phyloP scores from a whole-genome alignment of 2,113 vertebrate species.

The Cinclus cinclus region DNA sequence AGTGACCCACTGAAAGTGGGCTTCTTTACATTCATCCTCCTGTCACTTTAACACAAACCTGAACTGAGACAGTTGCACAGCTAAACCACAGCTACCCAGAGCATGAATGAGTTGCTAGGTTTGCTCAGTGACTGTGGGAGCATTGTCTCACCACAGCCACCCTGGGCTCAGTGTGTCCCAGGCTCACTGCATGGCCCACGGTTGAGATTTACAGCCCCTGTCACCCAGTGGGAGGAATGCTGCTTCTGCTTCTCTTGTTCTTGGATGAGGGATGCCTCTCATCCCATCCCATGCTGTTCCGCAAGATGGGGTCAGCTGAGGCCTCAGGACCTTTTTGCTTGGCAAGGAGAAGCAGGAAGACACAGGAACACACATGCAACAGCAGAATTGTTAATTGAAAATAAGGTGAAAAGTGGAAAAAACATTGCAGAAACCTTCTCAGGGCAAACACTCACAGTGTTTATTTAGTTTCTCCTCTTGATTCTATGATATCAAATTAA shows the following conservation, averaged over 20 bases:
- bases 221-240: neutral
- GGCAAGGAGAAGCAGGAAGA: neutral
- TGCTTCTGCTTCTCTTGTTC: neutral
- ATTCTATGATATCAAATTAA: neutral
- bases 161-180: neutral
- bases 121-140: neutral
- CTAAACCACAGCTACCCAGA: neutral
- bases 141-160: neutral
- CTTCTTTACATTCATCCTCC: neutral
- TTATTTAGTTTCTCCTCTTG: neutral
- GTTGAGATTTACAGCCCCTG: neutral
- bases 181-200: accelerated
- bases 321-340: neutral
- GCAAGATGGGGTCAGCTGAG: neutral
- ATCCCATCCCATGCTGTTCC: neutral
- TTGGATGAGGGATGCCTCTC: neutral
- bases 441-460: neutral
- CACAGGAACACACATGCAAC: neutral
- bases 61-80: neutral
- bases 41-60: neutral
- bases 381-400: neutral
- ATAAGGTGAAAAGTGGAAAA: neutral
- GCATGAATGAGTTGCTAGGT: neutral
- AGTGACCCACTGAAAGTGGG: neutral
- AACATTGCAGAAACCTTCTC: neutral